Percentiles rank a stretch among this genome's conserved stretches.
These are phyloP conservation scores for Drosophila guanche DNA, from an alignment of 1,140 invertebrate genomes.

Conservation along the genomic window DNA sequence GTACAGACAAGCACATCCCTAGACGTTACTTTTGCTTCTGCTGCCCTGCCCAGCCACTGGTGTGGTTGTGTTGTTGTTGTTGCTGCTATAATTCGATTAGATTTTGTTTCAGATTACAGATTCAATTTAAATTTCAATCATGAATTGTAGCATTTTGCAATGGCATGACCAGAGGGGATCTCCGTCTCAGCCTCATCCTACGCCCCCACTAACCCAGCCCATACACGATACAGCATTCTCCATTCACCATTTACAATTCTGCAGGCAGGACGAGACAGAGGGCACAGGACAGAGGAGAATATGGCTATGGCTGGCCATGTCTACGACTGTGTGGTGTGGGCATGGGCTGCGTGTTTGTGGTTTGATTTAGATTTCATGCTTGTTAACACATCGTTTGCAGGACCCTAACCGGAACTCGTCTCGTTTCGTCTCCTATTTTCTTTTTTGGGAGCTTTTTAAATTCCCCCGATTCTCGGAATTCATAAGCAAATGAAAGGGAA, in stretches of 20 bases:
- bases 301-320: neutral
- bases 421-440: neutral
- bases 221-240: neutral
- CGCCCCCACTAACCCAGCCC: neutral
- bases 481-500: conserved; percentile 52
- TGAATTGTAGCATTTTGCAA: conserved; percentile 65
- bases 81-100: conserved; percentile 68
- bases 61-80: conserved; percentile 14
- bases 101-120: conserved; percentile 69
- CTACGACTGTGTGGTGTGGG: neutral
- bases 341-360: conserved; percentile 55
- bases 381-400: conserved; percentile 64
- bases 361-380: conserved; percentile 67
- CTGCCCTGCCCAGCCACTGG: neutral
- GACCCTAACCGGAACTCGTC: conserved; percentile 18
- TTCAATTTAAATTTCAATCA: conserved; percentile 70
- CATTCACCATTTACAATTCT: no score
- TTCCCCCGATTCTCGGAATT: conserved; percentile 21
- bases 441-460: conserved; percentile 10
- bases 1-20: neutral
- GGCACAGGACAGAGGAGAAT: neutral
- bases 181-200: no score
- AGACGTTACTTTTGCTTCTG: neutral
- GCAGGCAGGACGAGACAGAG: conserved; percentile 9
- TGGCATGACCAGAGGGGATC: conserved; percentile 50